A percentile compares a stretch with the other conserved stretches of the same genome.
These are phyloP conservation scores for Drosophila eugracilis DNA, from an alignment of 1,140 invertebrate genomes.

Conservation along the genomic window DNA sequence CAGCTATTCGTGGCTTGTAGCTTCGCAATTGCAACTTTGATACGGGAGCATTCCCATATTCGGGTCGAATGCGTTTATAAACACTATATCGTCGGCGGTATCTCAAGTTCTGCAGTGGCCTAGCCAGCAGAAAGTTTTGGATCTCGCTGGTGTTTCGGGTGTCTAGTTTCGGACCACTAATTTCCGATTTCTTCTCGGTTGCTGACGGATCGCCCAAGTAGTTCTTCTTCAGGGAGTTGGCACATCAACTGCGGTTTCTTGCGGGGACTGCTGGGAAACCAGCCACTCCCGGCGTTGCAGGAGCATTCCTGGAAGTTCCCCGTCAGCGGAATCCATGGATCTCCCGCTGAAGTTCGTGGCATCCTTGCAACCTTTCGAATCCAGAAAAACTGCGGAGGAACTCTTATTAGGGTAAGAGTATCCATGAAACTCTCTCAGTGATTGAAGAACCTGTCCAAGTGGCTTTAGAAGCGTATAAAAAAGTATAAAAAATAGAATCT, in stretches of 20 bases:
- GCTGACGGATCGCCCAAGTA: background rate
- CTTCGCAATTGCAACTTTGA: slow-evolving; percentile 4
- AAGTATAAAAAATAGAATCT: no score
- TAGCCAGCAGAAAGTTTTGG: background rate
- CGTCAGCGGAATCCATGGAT: background rate
- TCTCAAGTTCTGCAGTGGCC: background rate
- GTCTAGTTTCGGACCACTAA: slow-evolving; percentile 1
- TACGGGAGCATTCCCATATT: background rate
- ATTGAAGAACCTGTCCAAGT: background rate
- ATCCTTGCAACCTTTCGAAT: background rate
- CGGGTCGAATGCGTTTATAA: background rate
- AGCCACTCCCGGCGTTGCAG: background rate
- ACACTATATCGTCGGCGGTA: background rate
- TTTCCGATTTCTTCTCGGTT: background rate
- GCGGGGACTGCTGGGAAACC: background rate
- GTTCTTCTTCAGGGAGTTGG: background rate
- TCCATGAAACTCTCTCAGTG: background rate
- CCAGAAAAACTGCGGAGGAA: background rate
- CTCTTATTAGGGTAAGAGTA: background rate
- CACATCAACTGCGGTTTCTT: background rate
- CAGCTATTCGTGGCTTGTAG: slow-evolving; percentile 2
- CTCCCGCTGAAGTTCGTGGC: background rate
- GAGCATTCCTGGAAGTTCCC: background rate
- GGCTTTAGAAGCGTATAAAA: no score
- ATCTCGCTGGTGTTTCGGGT: slow-evolving; percentile 6